Base-by-base conservation (phyloP, 2,888 invertebrate genomes). In the Atethmia centrago region DNA sequence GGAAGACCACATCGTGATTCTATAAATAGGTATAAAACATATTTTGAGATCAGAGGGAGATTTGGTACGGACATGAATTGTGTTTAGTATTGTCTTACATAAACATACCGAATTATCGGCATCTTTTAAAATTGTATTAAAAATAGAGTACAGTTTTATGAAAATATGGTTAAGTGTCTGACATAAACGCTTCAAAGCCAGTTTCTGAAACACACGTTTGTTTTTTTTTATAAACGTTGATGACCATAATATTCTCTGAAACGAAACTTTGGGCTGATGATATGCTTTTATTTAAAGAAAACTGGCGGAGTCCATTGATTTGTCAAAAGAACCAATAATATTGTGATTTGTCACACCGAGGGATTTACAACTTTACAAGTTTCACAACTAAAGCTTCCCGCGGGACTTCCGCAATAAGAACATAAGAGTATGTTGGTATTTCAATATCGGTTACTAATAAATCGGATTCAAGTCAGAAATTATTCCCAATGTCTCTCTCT, bases 71-170 rank as follows among this genome's bases (percentile, higher is more conserved):
- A 68, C 49, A 83, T 73, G 64, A 72, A 77, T 72, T 74, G 75
- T 74, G 68, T 77, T 72, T 68, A 79, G 83, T 87, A 86, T 88
- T 87, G 85, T 86, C 85, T 84, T 84, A 86, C 68, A 76, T 77
- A 82, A 85, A 79, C 78, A 75, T 42, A 64, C 75, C 68, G 58
- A 77, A 67, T 59, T 51, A 62, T 53, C 47, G 72, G 71, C 75
- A 71, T 66, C 65, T 75, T 79, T 80, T 53, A 67, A 77, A 75
- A 83, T 83, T 65, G 40, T 73, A 56, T 73, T 72, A 75, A 51
- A 73, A 81, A 83, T 77, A 77, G 66, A 74, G 51, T 74, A 85
- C 49, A 64, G 49, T 68, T 79, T 75, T 45, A 66, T 66, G 77
- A 80, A 69, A 76, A 72, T 67, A 71, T 65, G 56, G 59, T 28